phyloP scores from a whole-genome alignment of 1,140 invertebrate species.

The Trachymyrmex cornetzi region DNA sequence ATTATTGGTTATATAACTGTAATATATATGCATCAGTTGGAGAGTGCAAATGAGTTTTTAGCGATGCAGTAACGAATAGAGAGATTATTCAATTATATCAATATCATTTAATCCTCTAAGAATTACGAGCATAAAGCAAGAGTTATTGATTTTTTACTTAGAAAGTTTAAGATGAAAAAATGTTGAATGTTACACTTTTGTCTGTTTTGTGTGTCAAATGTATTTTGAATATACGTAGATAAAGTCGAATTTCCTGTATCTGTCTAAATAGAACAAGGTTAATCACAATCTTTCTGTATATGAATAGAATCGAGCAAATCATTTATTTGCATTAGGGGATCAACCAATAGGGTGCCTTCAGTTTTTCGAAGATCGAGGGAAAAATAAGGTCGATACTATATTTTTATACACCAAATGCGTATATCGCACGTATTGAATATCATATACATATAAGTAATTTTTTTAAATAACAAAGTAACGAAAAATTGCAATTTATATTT shows the following conservation, averaged over 20 bases:
- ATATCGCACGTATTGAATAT: not conserved
- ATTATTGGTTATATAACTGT: conserved; percentile 51
- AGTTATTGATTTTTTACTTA: not conserved
- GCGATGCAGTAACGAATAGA: not conserved
- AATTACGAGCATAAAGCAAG: not conserved
- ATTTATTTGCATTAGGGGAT: not conserved
- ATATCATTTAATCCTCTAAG: not conserved
- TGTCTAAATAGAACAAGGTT: conserved; percentile 69
- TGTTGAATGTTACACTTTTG: not conserved
- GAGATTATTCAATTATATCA: not conserved
- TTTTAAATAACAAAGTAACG: not conserved
- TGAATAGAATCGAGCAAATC: conserved; percentile 46
- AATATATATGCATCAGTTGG: conserved; percentile 3
- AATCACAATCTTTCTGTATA: conserved; percentile 71
- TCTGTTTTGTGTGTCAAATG: conserved; percentile 22
- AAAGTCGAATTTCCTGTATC: conserved; percentile 69
- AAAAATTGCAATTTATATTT: too few relatives aligned
- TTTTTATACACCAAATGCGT: not conserved
- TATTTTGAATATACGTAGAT: conserved; percentile 68
- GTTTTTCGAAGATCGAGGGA: not conserved
- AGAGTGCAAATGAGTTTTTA: conserved; percentile 6
- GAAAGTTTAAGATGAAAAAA: conserved; percentile 4
- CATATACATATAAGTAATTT: not conserved
- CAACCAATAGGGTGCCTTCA: not conserved
- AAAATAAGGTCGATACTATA: not conserved